These are phyloP conservation scores for Chironomus riparius DNA, from an alignment of 2,888 invertebrate genomes.

Conservation along the genomic window DNA sequence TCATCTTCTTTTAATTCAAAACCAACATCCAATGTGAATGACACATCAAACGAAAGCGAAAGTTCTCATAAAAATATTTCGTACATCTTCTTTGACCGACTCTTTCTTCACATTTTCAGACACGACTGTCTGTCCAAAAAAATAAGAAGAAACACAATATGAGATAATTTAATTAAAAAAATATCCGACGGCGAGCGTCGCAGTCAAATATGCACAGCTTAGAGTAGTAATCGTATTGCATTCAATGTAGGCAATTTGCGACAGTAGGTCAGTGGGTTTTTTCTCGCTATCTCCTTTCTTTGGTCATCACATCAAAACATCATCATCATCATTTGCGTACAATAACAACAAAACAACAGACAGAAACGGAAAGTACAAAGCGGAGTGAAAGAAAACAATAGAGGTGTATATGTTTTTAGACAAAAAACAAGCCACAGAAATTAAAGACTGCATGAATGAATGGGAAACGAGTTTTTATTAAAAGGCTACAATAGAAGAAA, in stretches of 20 bases:
- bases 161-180: not conserved
- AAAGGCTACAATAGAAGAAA: too few species aligned
- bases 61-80: not conserved
- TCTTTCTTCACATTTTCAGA: not conserved
- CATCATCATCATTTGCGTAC: not conserved
- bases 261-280: conserved; percentile 25
- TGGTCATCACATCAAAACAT: not conserved
- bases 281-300: not conserved
- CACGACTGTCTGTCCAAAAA: not conserved
- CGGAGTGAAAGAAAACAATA: not conserved
- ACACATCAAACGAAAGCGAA: not conserved
- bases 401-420: not conserved
- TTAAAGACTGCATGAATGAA: not conserved
- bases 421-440: not conserved
- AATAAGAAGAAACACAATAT: not conserved
- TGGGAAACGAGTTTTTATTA: too few species aligned
- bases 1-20: too few species aligned
- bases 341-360: not conserved
- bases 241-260: not conserved
- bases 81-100: not conserved
- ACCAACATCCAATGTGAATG: not conserved
- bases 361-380: not conserved
- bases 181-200: not conserved
- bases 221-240: not conserved
- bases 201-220: not conserved